These are phyloP conservation scores for Tuta absoluta DNA, from an alignment of 2,888 invertebrate species.

Conservation along the genomic window DNA sequence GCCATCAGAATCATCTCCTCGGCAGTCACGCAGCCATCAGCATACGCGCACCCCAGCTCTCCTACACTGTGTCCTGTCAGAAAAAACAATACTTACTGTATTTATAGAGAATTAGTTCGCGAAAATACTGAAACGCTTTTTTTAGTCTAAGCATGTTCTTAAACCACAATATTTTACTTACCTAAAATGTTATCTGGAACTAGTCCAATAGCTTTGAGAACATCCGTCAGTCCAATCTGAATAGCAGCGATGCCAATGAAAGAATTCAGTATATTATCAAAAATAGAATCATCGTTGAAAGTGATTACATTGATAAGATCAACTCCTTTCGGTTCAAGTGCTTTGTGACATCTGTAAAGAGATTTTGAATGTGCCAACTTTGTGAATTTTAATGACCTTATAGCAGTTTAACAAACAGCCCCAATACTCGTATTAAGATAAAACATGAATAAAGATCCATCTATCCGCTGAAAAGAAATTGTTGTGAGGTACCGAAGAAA, in stretches of 20 bases:
- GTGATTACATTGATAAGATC: conserved; percentile 82
- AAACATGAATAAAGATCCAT: too few species aligned
- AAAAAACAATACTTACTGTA: not conserved
- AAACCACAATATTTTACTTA: conserved; percentile 48
- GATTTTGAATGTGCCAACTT: too few species aligned
- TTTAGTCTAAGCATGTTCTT: not conserved
- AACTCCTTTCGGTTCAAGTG: conserved; percentile 79
- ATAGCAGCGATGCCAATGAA: conserved; percentile 88
- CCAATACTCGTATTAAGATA: too few species aligned
- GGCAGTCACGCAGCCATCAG: conserved; percentile 90
- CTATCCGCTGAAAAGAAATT: too few species aligned
- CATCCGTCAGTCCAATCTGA: conserved; percentile 74
- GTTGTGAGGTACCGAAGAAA: too few species aligned
- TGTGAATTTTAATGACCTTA: too few species aligned
- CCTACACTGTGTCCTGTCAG: conserved; percentile 91
- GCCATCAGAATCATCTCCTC: conserved; percentile 88
- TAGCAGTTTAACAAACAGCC: too few species aligned
- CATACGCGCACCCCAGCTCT: conserved; percentile 94
- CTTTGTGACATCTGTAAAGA: conserved; percentile 62
- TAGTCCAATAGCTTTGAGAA: conserved; percentile 76
- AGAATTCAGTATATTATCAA: conserved; percentile 81
- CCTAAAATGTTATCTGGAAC: conserved; percentile 87
- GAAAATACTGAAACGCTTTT: not conserved
- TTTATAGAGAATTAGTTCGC: not conserved
- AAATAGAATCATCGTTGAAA: conserved; percentile 64